Percentiles rank a stretch among this genome's conserved stretches.
Evolutionary conservation across 2,113 vertebrate genomes (phyloP).

Genomic region (Rattus rattus): DNA sequence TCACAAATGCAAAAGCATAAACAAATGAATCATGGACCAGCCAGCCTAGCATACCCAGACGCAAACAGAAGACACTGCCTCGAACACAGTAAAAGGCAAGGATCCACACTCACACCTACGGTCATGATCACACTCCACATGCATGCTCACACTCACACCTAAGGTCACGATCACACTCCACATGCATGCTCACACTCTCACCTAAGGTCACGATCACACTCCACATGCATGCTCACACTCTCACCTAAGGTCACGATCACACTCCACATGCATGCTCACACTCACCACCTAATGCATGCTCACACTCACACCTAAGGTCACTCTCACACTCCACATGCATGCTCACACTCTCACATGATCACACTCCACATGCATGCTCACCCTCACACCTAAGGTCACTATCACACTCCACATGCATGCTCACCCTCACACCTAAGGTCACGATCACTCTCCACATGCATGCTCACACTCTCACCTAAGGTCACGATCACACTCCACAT

Average conservation of each 20-base stretch:
- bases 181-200: background rate
- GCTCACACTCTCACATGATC: background rate
- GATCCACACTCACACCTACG: background rate
- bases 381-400: background rate
- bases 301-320: no score
- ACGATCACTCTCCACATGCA: background rate
- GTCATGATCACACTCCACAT: background rate
- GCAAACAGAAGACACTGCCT: background rate
- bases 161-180: background rate
- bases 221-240: background rate
- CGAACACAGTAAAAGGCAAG: background rate
- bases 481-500: background rate
- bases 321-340: background rate
- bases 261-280: background rate
- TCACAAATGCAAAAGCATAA: background rate
- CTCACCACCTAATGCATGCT: background rate
- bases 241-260: background rate
- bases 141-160: background rate
- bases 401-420: background rate
- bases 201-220: background rate
- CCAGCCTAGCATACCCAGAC: background rate
- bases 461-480: no score
- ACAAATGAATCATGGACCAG: background rate
- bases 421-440: no score
- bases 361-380: background rate